A percentile compares a stretch with the other conserved stretches of the same genome.
Evolutionary conservation across 2,888 invertebrate species (phyloP).

Genomic region (Lampropteryx suffumata): DNA sequence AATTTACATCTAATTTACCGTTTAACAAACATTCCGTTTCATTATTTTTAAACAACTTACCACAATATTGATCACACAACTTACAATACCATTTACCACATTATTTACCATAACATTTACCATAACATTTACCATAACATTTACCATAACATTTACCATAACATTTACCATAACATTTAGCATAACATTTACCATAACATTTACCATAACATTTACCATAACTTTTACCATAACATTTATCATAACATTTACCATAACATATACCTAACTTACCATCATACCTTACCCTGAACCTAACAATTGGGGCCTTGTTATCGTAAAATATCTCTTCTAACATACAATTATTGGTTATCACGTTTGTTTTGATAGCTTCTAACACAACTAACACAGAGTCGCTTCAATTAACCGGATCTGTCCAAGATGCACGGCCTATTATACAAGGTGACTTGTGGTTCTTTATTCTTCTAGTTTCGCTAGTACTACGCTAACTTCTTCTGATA

Average conservation of each 20-base stretch:
- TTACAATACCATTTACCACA: not conserved
- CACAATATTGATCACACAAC: not conserved
- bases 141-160: not conserved
- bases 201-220: not conserved
- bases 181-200: not conserved
- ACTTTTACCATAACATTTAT: not conserved
- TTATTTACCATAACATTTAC: not conserved
- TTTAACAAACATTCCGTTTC: too few species aligned
- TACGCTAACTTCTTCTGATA: not conserved
- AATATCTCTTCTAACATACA: not conserved
- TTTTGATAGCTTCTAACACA: slow-evolving; percentile 16
- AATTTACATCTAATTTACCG: not conserved
- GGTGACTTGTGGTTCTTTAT: slow-evolving; percentile 23
- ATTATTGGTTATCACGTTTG: slow-evolving; percentile 8
- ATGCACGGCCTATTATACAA: slow-evolving; percentile 24
- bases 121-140: too few species aligned
- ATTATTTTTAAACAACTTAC: too few species aligned
- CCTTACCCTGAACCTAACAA: not conserved
- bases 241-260: not conserved
- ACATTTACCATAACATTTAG: not conserved
- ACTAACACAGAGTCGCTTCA: slow-evolving; percentile 12
- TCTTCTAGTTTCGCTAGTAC: slow-evolving; percentile 14
- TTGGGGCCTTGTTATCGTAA: slow-evolving; percentile 9
- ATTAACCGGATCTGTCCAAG: slow-evolving; percentile 5
- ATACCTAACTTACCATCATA: too few species aligned